phyloP scores from a whole-genome alignment of 1,140 invertebrate genomes.

The Drosophila saltans region DNA sequence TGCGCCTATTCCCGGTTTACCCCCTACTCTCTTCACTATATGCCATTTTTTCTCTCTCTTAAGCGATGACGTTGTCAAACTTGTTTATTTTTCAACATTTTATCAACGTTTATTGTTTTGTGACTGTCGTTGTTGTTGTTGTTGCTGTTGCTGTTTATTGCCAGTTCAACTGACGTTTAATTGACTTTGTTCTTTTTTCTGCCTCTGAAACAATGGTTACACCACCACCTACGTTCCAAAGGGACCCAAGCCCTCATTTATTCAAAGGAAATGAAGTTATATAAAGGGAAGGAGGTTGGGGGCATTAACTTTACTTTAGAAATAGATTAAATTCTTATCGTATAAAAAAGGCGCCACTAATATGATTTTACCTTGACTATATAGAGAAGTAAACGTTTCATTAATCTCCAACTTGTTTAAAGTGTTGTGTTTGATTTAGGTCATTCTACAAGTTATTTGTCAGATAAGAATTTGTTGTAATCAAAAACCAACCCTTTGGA shows the following conservation, averaged over 20 bases:
- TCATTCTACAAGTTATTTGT: not conserved
- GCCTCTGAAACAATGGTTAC: constrained; percentile 12
- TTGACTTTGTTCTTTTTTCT: constrained; percentile 53
- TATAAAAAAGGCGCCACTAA: not conserved
- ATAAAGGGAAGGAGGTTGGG: not conserved
- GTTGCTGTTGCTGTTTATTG: constrained; percentile 55
- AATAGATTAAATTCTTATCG: constrained; percentile 2
- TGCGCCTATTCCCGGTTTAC: constrained; percentile 21
- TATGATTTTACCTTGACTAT: not conserved
- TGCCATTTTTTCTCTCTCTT: not conserved
- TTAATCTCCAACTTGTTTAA: not conserved
- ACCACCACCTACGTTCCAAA: not conserved
- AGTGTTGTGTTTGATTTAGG: not conserved
- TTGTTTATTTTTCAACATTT: constrained; percentile 55
- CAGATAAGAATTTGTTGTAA: not conserved
- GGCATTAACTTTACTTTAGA: not conserved
- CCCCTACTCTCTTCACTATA: not conserved
- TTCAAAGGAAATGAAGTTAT: not conserved
- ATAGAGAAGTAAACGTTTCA: not conserved
- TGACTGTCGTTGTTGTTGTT: constrained; percentile 57
- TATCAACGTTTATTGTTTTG: constrained; percentile 80
- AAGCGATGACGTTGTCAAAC: constrained; percentile 74
- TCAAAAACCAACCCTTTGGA: not conserved
- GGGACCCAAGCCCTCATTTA: constrained; percentile 4
- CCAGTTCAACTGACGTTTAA: constrained; percentile 74